These are phyloP conservation scores for Eupeodes corollae DNA, from an alignment of 1,140 invertebrate genomes.

Conservation along the genomic window DNA sequence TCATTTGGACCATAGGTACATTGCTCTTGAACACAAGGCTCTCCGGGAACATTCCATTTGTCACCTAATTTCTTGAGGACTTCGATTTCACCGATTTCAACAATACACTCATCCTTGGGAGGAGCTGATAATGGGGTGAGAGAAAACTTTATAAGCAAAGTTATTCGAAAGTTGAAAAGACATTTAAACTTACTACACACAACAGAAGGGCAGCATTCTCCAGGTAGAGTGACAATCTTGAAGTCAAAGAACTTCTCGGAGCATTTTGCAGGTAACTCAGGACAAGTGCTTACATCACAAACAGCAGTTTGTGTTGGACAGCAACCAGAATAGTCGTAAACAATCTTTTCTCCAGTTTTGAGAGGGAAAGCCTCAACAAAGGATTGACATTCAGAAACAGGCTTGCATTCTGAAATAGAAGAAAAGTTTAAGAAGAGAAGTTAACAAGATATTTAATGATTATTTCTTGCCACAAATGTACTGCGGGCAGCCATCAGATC, in stretches of 20 bases:
- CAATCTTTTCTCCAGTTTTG: slow-evolving; percentile 47
- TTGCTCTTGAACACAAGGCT: slow-evolving; percentile 48
- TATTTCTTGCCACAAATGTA: slow-evolving; percentile 56
- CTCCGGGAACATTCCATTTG: slow-evolving; percentile 37
- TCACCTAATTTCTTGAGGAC: slow-evolving; percentile 42
- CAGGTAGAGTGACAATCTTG: slow-evolving; percentile 33
- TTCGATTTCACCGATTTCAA: slow-evolving; percentile 38
- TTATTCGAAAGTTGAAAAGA: background rate
- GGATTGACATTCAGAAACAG: slow-evolving; percentile 51
- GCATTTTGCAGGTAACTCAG: slow-evolving; percentile 43
- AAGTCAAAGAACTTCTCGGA: slow-evolving; percentile 43
- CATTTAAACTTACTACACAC: slow-evolving; percentile 45
- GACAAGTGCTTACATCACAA: slow-evolving; percentile 52
- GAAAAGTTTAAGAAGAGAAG: background rate
- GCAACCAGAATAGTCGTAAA: slow-evolving; percentile 51
- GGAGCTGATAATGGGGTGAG: slow-evolving; percentile 39
- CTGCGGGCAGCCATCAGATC: slow-evolving; percentile 48
- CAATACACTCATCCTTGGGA: slow-evolving; percentile 58
- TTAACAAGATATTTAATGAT: no score
- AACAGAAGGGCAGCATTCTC: slow-evolving; percentile 52
- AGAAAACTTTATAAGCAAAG: background rate
- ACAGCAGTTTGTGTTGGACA: slow-evolving; percentile 48
- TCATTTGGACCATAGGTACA: slow-evolving; percentile 43
- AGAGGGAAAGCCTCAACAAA: slow-evolving; percentile 39
- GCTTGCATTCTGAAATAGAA: slow-evolving; percentile 50